Percentiles rank a stretch among this genome's conserved stretches.
Evolutionary conservation across 2,113 vertebrate genomes (phyloP).

Genomic region (Thomomys bottae): DNA sequence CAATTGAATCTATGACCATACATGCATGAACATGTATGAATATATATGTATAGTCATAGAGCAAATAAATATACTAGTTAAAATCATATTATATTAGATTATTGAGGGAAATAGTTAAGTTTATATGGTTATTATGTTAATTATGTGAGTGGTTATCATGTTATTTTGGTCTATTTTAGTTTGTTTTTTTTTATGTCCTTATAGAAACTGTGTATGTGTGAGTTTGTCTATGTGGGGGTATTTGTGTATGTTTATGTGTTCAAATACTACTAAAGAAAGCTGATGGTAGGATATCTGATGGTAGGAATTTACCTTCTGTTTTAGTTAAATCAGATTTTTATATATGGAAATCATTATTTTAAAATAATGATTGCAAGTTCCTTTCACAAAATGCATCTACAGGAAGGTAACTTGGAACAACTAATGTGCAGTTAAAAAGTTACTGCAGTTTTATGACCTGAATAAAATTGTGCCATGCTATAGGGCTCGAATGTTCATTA

Average conservation of each 20-base stretch:
- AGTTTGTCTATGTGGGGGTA: background rate
- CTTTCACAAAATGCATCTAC: background rate
- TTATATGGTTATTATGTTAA: background rate
- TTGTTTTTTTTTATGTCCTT: background rate
- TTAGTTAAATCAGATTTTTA: background rate
- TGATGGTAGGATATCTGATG: background rate
- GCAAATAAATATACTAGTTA: background rate
- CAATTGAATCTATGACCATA: background rate
- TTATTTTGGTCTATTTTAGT: background rate
- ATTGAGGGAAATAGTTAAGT: background rate
- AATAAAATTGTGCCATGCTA: background rate
- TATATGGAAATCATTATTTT: background rate
- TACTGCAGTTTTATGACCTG: background rate
- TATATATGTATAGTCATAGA: too few species aligned
- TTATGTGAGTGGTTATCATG: background rate
- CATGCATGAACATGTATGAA: too few species aligned
- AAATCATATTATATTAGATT: constrained; percentile 5
- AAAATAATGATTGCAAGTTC: background rate
- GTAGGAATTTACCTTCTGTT: background rate
- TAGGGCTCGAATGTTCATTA: background rate
- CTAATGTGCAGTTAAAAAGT: background rate
- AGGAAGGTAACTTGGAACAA: background rate
- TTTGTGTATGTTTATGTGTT: constrained; percentile 5
- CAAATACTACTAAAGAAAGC: constrained; percentile 1
- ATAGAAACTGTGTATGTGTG: background rate